Evolutionary conservation across 2,113 vertebrate species (phyloP).

Genomic region (Parotia lawesii): DNA sequence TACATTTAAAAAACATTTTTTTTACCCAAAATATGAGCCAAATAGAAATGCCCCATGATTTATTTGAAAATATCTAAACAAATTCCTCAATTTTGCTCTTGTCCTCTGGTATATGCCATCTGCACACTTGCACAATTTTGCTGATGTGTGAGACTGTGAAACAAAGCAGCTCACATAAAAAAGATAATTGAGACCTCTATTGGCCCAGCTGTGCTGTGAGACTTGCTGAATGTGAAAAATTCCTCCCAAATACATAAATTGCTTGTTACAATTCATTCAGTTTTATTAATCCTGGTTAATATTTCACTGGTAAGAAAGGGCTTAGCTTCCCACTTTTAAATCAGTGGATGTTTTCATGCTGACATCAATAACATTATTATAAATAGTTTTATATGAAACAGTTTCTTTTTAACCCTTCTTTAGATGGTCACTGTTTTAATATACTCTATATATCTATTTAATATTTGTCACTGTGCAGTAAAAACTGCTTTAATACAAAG

Average conservation of each 20-base stretch:
- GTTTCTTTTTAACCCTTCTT: background rate
- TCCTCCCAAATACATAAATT: conserved; percentile 17
- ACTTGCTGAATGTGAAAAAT: conserved; percentile 35
- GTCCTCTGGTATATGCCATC: conserved; percentile 6
- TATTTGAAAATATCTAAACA: background rate
- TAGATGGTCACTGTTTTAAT: background rate
- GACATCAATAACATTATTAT: background rate
- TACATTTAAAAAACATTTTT: background rate
- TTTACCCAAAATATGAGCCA: background rate
- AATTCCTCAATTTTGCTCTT: conserved; percentile 1
- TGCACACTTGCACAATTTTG: conserved; percentile 30
- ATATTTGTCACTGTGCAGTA: background rate
- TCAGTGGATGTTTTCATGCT: background rate
- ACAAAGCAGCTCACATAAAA: conserved; percentile 35
- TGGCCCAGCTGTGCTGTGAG: conserved; percentile 33
- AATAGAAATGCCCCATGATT: background rate
- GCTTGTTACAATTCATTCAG: conserved; percentile 22
- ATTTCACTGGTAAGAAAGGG: background rate
- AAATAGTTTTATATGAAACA: background rate
- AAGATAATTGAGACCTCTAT: conserved; percentile 14
- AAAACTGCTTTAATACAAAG: background rate
- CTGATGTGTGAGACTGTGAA: conserved; percentile 18
- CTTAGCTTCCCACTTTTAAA: background rate
- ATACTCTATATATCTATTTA: background rate
- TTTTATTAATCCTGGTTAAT: conserved; percentile 41